These are phyloP conservation scores for Dascillus cervinus DNA, from an alignment of 2,888 invertebrate genomes.

Conservation along the genomic window DNA sequence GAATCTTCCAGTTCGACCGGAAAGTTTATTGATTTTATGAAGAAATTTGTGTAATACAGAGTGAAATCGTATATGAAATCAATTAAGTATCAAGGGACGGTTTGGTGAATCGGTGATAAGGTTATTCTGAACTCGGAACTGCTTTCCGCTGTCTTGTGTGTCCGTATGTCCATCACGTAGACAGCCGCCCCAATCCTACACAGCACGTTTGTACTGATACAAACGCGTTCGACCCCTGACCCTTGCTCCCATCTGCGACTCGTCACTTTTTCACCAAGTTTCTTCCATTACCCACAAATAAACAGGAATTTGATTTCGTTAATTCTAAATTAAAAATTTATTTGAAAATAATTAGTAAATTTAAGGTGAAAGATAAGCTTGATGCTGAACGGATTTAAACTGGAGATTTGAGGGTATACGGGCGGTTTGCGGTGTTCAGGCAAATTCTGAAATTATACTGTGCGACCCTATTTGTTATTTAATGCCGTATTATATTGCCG, in stretches of 20 bases:
- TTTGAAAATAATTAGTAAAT: no score
- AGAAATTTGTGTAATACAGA: no score
- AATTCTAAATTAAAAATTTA: no score
- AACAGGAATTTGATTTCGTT: no score
- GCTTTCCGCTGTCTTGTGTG: slow-evolving; percentile 30
- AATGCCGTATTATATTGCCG: slow-evolving; percentile 29
- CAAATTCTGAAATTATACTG: slow-evolving; percentile 28
- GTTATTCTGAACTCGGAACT: slow-evolving; percentile 29
- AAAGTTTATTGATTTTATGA: no score
- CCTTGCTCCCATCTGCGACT: slow-evolving; percentile 17
- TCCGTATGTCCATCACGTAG: slow-evolving; percentile 40
- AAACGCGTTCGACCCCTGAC: slow-evolving; percentile 28
- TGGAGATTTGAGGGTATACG: slow-evolving; percentile 14
- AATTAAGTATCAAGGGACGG: no score
- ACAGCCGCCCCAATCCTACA: slow-evolving; percentile 23
- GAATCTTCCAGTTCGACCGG: no score
- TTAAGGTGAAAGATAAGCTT: slow-evolving; percentile 15
- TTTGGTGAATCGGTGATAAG: slow-evolving; percentile 29
- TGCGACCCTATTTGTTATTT: slow-evolving; percentile 34
- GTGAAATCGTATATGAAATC: no score
- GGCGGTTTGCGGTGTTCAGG: slow-evolving; percentile 28
- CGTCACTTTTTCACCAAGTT: slow-evolving; percentile 12
- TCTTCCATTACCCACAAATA: neutral
- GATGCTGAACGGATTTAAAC: slow-evolving; percentile 16
- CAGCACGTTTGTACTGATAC: slow-evolving; percentile 31